A percentile compares a stretch with the other conserved stretches of the same genome.
phyloP scores from a whole-genome alignment of 2,888 invertebrate genomes.

The Drosophila suboccidentalis region DNA sequence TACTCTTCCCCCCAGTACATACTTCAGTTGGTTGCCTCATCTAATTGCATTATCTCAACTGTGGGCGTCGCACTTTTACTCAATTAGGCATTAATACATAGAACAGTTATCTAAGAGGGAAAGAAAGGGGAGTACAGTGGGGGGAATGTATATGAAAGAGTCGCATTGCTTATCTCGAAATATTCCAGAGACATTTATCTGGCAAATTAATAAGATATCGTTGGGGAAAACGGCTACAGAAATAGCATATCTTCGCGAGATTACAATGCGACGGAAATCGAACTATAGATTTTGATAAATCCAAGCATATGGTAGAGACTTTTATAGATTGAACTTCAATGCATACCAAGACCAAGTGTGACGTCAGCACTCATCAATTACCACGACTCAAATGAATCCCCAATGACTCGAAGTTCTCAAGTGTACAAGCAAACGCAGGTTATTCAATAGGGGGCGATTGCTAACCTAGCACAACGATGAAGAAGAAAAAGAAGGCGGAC shows the following conservation, averaged over 20 bases:
- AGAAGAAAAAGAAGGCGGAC: neutral
- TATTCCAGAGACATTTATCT: slow-evolving; percentile 1
- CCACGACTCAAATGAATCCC: slow-evolving; percentile 10
- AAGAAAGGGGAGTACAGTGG: neutral
- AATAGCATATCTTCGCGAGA: slow-evolving; percentile 56
- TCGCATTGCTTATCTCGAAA: slow-evolving; percentile 48
- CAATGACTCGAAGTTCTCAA: neutral
- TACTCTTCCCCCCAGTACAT: slow-evolving; percentile 17
- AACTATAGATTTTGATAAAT: slow-evolving; percentile 1
- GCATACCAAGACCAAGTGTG: neutral
- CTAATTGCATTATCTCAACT: slow-evolving; percentile 71
- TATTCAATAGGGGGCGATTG: slow-evolving; percentile 4
- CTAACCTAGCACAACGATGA: slow-evolving; percentile 46
- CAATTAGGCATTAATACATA: slow-evolving; percentile 49
- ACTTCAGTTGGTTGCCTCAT: slow-evolving; percentile 38
- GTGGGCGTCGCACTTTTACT: slow-evolving; percentile 55
- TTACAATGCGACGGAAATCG: slow-evolving; percentile 60
- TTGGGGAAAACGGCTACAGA: slow-evolving; percentile 30
- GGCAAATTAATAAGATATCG: slow-evolving; percentile 49
- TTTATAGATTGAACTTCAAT: neutral
- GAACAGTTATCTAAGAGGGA: neutral
- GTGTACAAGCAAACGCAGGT: slow-evolving; percentile 1
- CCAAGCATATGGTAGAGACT: neutral
- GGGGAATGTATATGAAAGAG: neutral
- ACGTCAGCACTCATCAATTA: slow-evolving; percentile 5